Base-by-base conservation (phyloP, 1,140 invertebrate species). In the Danaus plexippus region DNA sequence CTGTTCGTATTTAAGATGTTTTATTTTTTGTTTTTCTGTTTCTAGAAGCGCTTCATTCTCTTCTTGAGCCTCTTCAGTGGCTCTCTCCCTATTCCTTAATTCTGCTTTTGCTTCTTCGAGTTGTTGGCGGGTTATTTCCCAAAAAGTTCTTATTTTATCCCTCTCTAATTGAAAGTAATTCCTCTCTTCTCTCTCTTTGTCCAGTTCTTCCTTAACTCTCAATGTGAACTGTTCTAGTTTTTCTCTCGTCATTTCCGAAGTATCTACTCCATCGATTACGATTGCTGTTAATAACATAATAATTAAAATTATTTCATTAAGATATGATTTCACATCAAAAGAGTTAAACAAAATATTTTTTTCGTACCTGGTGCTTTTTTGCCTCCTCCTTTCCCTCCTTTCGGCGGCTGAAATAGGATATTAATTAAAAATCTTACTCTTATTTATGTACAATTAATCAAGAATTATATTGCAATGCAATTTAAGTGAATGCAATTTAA, bases 131-230 rank as follows among this genome's bases (percentile, higher is more conserved):
- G 95, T 94, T 15, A 88, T 88, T 61, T 98, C 96, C 96, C 96
- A 98, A 85, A 97, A 97, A 32, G 94, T 96, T 61, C 95, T 90
- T 11, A 98, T 91, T 87, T 97, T 97, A 78, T 98, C 97, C 66
- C 97, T 89, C 85, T 99, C 97, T 51, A 98, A 79, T 88, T 98
- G 97, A 70, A 98, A 98, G 76, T 94, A 98, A 81, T 98, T 98
- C 64, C 97, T 88, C 82, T 98, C 96, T 85, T 98, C 96, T 67
- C 96, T 89, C 86, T 98, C 97, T 47, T 95, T 90, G 73, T 98
- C 96, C 75, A 98, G 88, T 87, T 98, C 96, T 69, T 97, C 95
- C 71, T 95, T 92, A n/a, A 98, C 91, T 70, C 92, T 91, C 22
- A 93, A 88, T 9, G 95, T 92, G 75, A 97, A 97, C 54, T 93